These are phyloP conservation scores for Equus quagga DNA, from an alignment of 2,113 vertebrate species.

Conservation along the genomic window DNA sequence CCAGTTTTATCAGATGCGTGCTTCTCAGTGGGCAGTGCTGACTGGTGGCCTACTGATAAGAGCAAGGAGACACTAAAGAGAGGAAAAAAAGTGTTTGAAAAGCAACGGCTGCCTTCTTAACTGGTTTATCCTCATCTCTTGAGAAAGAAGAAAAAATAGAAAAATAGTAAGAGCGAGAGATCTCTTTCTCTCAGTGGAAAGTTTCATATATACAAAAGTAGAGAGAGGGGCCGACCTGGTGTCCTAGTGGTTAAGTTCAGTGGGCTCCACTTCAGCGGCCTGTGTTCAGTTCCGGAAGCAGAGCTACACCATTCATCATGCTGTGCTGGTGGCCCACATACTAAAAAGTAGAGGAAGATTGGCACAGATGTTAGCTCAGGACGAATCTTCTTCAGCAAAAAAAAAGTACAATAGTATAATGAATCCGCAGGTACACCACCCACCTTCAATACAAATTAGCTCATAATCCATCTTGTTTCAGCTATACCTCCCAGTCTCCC, in stretches of 20 bases:
- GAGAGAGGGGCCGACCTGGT: background rate
- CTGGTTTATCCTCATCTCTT: background rate
- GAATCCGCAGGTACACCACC: background rate
- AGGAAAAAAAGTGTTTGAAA: background rate
- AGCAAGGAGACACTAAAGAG: background rate
- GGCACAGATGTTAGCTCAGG: too few relatives aligned
- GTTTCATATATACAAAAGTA: background rate
- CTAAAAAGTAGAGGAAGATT: too few relatives aligned
- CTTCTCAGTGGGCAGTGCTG: background rate
- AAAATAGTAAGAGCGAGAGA: background rate
- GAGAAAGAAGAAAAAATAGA: background rate
- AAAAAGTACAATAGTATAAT: background rate
- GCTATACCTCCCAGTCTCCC: background rate
- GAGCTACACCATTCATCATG: too few relatives aligned
- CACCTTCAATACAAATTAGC: background rate
- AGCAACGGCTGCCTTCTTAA: background rate
- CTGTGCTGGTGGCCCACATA: too few relatives aligned
- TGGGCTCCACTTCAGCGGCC: too few relatives aligned
- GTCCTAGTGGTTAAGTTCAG: too few relatives aligned
- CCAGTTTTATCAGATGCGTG: background rate
- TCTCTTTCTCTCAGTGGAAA: background rate
- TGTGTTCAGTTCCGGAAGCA: too few relatives aligned
- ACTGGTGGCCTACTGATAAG: background rate
- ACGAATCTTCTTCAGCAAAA: too few relatives aligned
- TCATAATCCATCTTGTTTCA: background rate